phyloP scores from a whole-genome alignment of 2,797 vertebrate genomes.

The Thalassophryne amazonica region DNA sequence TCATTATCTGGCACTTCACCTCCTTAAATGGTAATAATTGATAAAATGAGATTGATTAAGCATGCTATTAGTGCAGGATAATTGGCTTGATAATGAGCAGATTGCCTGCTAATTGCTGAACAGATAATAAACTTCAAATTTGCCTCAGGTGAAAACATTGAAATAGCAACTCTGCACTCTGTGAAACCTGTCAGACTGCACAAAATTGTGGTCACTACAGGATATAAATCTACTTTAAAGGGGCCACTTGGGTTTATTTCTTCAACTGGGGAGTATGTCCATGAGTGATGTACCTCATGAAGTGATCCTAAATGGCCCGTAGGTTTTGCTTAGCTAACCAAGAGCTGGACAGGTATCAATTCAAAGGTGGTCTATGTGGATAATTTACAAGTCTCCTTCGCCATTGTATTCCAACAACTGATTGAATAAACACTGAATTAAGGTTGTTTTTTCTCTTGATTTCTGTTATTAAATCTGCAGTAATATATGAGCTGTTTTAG shows the following conservation, averaged over 20 bases:
- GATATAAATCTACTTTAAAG: slow-evolving; percentile 4
- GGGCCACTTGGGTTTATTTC: no score
- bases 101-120: slow-evolving; percentile 68
- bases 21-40: slow-evolving; percentile 72
- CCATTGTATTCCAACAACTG: background rate
- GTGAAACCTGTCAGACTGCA: slow-evolving; percentile 18
- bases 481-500: no score
- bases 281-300: background rate
- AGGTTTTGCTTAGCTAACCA: background rate
- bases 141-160: slow-evolving; percentile 40
- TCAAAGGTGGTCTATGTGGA: background rate
- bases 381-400: background rate
- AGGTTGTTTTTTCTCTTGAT: background rate
- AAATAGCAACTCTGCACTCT: slow-evolving; percentile 25
- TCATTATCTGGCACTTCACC: slow-evolving; percentile 57
- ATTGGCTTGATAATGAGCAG: slow-evolving; percentile 72
- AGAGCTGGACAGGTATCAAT: background rate
- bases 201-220: background rate
- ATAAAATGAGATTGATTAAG: slow-evolving; percentile 74
- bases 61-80: slow-evolving; percentile 69
- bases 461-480: no score
- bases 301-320: background rate
- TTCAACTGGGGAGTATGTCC: background rate
- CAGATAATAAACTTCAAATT: slow-evolving; percentile 59
- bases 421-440: background rate